Evolutionary conservation across 2,888 invertebrate species (phyloP).

Genomic region (Dioctria linearis): DNA sequence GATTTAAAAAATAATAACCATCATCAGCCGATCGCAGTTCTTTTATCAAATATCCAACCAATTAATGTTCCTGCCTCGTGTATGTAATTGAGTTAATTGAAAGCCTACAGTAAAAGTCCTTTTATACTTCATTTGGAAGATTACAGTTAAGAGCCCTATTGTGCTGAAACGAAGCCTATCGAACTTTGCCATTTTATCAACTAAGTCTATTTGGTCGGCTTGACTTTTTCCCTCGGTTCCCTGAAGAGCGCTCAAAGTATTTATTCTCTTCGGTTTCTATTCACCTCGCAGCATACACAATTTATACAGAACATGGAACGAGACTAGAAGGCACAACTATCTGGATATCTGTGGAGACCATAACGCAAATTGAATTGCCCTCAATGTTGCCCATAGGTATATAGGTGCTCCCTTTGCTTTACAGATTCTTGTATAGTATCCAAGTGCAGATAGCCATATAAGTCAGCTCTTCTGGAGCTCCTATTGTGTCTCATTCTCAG

Average conservation of each 20-base stretch:
- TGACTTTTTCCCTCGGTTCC: constrained; percentile 7
- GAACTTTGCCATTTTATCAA: constrained; percentile 4
- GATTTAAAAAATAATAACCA: no score
- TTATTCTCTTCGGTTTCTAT: not conserved
- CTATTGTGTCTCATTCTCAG: not conserved
- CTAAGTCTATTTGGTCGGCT: constrained; percentile 21
- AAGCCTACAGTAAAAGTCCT: constrained; percentile 22
- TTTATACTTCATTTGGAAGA: constrained; percentile 37
- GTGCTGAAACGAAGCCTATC: constrained; percentile 4
- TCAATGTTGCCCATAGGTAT: constrained; percentile 3
- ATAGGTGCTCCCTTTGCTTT: constrained; percentile 5
- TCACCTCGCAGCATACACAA: constrained; percentile 6
- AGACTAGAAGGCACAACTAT: constrained; percentile 23
- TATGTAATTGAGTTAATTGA: constrained; percentile 34
- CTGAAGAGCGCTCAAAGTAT: not conserved
- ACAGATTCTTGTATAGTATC: constrained; percentile 7
- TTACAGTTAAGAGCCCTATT: constrained; percentile 38
- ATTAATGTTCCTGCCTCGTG: no score
- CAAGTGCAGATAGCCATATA: constrained; percentile 28
- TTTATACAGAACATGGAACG: constrained; percentile 6
- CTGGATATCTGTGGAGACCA: constrained; percentile 22
- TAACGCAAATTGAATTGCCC: constrained; percentile 47
- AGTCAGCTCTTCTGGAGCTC: not conserved
- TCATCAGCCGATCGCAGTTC: no score
- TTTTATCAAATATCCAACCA: no score